A percentile compares a stretch with the other conserved stretches of the same genome.
Evolutionary conservation across 1,140 invertebrate genomes (phyloP).

Genomic region (Homarus americanus): DNA sequence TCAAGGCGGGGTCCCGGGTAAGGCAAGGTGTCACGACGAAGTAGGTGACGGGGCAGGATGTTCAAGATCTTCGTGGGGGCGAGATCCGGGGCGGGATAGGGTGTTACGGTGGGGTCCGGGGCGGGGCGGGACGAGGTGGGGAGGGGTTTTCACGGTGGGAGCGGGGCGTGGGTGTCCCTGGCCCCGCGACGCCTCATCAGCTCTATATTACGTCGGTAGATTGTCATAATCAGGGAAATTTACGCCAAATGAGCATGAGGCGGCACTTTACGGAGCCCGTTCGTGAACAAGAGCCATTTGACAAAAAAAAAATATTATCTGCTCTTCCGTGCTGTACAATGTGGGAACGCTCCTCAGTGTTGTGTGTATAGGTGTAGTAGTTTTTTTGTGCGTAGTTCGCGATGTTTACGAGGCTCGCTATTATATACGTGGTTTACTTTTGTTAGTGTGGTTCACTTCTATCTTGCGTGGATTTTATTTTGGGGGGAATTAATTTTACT

Average conservation of each 20-base stretch:
- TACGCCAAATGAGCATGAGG: slow-evolving; percentile 51
- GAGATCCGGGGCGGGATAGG: too few species aligned
- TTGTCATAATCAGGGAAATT: slow-evolving; percentile 56
- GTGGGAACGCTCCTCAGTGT: background rate
- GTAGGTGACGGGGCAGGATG: background rate
- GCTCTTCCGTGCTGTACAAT: slow-evolving; percentile 31
- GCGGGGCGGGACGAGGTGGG: background rate
- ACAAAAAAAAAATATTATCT: background rate
- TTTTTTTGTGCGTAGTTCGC: too few species aligned
- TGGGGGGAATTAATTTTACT: too few species aligned
- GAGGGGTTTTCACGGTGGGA: background rate
- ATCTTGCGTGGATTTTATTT: too few species aligned
- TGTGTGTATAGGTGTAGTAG: too few species aligned
- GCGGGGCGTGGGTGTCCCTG: slow-evolving; percentile 30
- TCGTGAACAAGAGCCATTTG: background rate
- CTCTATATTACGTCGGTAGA: slow-evolving; percentile 37
- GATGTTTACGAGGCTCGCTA: too few species aligned
- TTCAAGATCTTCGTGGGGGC: background rate
- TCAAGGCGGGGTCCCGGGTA: too few species aligned
- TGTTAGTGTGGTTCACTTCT: too few species aligned
- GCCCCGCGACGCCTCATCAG: slow-evolving; percentile 48
- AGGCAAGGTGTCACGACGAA: background rate
- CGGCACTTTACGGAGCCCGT: slow-evolving; percentile 18
- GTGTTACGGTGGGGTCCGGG: background rate
- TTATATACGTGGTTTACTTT: background rate